Conservation (phyloP, 2,113 vertebrate species). For the Barbus barbus region DNA sequence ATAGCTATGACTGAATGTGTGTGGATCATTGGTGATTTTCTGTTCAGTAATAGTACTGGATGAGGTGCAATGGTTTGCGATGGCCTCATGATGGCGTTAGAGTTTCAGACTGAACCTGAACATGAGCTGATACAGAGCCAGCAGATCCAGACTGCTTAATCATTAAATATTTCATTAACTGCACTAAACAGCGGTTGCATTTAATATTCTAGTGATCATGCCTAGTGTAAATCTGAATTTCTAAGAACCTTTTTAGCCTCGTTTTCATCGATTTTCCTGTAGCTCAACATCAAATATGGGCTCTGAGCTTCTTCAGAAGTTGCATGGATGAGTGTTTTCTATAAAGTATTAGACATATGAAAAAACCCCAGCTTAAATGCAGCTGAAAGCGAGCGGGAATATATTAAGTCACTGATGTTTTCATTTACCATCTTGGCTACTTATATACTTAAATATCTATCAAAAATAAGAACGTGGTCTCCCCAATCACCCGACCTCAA, state of each 20-base stretch:
- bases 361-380: neutral
- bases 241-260: neutral
- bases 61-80: neutral
- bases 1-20: neutral
- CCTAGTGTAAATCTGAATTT: neutral
- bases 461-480: neutral
- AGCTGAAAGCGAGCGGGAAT: too few species aligned
- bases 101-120: neutral
- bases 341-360: too few species aligned
- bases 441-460: neutral
- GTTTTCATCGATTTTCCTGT: neutral
- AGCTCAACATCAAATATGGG: neutral
- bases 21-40: neutral
- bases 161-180: neutral
- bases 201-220: neutral
- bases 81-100: conserved; percentile 38
- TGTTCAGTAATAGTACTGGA: neutral
- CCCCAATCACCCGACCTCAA: too few species aligned
- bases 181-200: neutral
- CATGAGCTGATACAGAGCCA: neutral
- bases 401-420: neutral
- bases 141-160: neutral
- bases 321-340: neutral
- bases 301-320: neutral
- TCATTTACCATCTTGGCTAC: neutral